Evolutionary conservation across 2,888 invertebrate genomes (phyloP).

Genomic region (Cryptocephalus moraei): DNA sequence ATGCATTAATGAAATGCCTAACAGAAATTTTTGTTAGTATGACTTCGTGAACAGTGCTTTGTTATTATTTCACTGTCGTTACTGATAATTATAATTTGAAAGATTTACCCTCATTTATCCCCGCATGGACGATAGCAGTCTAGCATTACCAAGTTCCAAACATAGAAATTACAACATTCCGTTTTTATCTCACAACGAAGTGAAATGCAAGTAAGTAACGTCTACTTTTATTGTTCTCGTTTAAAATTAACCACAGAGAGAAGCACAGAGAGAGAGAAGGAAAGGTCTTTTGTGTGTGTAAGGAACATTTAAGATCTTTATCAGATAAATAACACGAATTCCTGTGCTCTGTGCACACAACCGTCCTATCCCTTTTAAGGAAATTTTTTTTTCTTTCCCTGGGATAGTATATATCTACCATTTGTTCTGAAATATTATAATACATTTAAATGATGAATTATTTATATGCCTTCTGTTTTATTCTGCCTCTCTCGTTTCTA

Average conservation of each 20-base stretch:
- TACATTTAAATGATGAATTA: constrained; percentile 22
- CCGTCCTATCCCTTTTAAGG: constrained; percentile 27
- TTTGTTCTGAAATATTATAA: constrained; percentile 19
- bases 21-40: too few relatives aligned
- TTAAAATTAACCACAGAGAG: constrained; percentile 21
- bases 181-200: constrained; percentile 2
- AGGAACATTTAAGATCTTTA: constrained; percentile 30
- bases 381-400: constrained; percentile 15
- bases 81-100: too few relatives aligned
- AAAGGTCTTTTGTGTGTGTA: too few relatives aligned
- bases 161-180: too few relatives aligned
- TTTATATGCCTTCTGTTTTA: constrained; percentile 14
- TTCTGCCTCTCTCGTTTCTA: constrained; percentile 13
- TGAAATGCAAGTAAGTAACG: constrained; percentile 13
- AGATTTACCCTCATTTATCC: too few relatives aligned
- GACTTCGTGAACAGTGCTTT: too few relatives aligned
- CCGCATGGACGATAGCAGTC: too few relatives aligned
- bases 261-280: too few relatives aligned
- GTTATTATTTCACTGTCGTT: too few relatives aligned
- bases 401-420: not conserved
- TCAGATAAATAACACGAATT: constrained; percentile 29
- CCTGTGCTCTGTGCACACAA: constrained; percentile 14
- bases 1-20: too few relatives aligned
- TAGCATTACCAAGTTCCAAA: too few relatives aligned
- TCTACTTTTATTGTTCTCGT: constrained; percentile 22